Percentiles rank a stretch among this genome's conserved stretches.
Evolutionary conservation across 2,888 invertebrate genomes (phyloP).

Genomic region (Microdon myrmicae): DNA sequence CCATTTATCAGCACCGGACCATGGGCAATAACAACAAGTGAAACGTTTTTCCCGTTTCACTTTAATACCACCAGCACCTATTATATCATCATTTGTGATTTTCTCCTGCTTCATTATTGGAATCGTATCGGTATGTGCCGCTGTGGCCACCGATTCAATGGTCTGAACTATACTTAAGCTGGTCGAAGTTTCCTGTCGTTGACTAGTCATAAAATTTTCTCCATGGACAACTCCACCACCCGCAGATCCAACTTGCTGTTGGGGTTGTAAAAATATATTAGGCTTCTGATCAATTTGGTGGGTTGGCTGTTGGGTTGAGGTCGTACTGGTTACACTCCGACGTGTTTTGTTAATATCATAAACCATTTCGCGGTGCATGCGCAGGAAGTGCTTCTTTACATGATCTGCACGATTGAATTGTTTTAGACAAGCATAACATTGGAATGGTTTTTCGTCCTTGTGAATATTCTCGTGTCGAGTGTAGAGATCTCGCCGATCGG

Average conservation of each 20-base stretch:
- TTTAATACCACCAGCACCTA: slow-evolving; percentile 59
- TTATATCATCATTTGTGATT: slow-evolving; percentile 59
- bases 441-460: slow-evolving; percentile 92
- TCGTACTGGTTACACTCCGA: slow-evolving; percentile 66
- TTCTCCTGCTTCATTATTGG: slow-evolving; percentile 66
- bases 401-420: slow-evolving; percentile 95
- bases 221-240: slow-evolving; percentile 30
- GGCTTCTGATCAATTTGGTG: slow-evolving; percentile 59
- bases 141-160: slow-evolving; percentile 66
- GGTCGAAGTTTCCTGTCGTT: slow-evolving; percentile 64
- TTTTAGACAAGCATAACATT: slow-evolving; percentile 91
- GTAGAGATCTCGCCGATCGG: slow-evolving; percentile 89
- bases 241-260: slow-evolving; percentile 51
- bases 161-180: slow-evolving; percentile 66
- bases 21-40: slow-evolving; percentile 89
- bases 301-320: slow-evolving; percentile 59
- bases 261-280: slow-evolving; percentile 64
- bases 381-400: slow-evolving; percentile 91
- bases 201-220: slow-evolving; percentile 60
- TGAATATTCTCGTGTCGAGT: slow-evolving; percentile 94
- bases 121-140: slow-evolving; percentile 60
- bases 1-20: slow-evolving; percentile 95
- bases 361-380: slow-evolving; percentile 90
- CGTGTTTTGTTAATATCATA: slow-evolving; percentile 87
- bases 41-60: slow-evolving; percentile 77